These are phyloP conservation scores for Drosophila leontia DNA, from an alignment of 1,140 invertebrate species.

Conservation along the genomic window DNA sequence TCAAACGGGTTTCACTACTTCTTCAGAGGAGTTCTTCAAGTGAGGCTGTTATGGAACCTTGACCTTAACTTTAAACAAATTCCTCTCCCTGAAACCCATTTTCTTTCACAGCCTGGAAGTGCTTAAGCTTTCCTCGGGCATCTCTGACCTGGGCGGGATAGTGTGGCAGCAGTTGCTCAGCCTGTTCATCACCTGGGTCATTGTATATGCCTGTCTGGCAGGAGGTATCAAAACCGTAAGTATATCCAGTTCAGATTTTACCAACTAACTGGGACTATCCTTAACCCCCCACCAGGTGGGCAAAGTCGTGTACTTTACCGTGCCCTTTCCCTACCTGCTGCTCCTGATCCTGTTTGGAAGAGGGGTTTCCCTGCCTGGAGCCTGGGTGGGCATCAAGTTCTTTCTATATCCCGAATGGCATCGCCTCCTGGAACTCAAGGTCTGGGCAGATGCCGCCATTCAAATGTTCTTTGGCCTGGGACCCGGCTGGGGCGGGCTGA, in stretches of 20 bases:
- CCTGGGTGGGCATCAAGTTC: constrained; percentile 91
- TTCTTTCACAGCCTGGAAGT: constrained; percentile 88
- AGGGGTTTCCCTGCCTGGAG: constrained; percentile 92
- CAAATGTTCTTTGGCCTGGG: constrained; percentile 97
- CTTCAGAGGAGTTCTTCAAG: constrained; percentile 95
- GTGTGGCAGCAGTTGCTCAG: constrained; percentile 90
- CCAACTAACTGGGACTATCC: neutral
- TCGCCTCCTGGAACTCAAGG: constrained; percentile 89
- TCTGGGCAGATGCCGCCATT: constrained; percentile 96
- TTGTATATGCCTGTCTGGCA: constrained; percentile 92
- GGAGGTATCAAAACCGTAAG: constrained; percentile 91
- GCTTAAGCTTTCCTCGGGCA: constrained; percentile 88
- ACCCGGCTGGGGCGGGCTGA: constrained; percentile 95
- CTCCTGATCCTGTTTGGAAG: constrained; percentile 90
- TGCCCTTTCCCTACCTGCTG: constrained; percentile 93
- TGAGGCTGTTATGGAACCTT: constrained; percentile 83
- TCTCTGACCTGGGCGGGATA: constrained; percentile 89
- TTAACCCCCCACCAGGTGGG: constrained; percentile 53
- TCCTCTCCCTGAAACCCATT: neutral
- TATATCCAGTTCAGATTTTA: neutral
- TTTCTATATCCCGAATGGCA: constrained; percentile 94
- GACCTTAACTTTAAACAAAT: neutral
- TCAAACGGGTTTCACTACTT: constrained; percentile 86
- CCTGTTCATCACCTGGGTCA: constrained; percentile 90
- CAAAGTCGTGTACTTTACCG: constrained; percentile 94